Conservation (phyloP, 2,888 invertebrate species). For the Petrophora chlorosata region DNA sequence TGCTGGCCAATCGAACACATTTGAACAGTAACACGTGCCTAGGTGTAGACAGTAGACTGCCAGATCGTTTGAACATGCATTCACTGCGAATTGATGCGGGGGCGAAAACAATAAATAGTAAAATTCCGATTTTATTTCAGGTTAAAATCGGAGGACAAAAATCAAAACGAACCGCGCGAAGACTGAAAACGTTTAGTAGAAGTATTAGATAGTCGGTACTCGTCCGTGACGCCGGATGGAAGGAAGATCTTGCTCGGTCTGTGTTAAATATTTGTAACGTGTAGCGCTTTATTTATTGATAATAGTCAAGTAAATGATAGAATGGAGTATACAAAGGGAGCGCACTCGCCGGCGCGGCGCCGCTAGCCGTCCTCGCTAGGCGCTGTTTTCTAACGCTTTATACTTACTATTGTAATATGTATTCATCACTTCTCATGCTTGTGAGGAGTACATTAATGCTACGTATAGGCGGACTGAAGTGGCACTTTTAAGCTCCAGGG, state of each 20-base stretch:
- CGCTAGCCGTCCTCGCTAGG: conserved; percentile 1
- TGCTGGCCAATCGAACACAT: no score
- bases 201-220: conserved; percentile 1
- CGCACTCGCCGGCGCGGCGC: background rate
- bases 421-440: background rate
- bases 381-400: conserved; percentile 8
- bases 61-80: no score
- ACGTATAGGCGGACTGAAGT: no score
- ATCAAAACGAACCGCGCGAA: conserved; percentile 56
- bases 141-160: conserved; percentile 65
- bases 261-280: conserved; percentile 3
- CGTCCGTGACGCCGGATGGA: conserved; percentile 1
- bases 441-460: no score
- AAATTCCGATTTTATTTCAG: conserved; percentile 72
- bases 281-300: background rate
- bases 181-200: conserved; percentile 45
- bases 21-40: no score
- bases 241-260: conserved; percentile 13
- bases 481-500: no score
- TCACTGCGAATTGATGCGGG: background rate
- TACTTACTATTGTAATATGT: background rate
- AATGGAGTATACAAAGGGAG: background rate
- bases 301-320: background rate
- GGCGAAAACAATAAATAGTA: conserved; percentile 42
- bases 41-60: no score